Conservation (phyloP, 1,140 invertebrate genomes). For the Drosophila ercepeae region DNA sequence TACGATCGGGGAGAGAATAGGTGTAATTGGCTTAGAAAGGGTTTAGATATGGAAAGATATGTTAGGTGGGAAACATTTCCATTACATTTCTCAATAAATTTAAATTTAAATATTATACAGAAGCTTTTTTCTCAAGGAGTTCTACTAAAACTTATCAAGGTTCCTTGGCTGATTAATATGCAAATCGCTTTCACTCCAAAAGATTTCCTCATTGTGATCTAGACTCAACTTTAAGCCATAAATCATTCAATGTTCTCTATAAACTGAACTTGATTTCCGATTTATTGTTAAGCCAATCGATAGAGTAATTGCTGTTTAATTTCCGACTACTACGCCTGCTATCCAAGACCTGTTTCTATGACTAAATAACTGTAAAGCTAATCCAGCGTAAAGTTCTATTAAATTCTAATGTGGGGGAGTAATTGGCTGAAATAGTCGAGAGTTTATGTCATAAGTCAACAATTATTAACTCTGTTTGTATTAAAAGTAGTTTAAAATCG, state of each 20-base stretch:
- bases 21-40: slow-evolving; percentile 12
- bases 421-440: slow-evolving; percentile 2
- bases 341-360: slow-evolving; percentile 8
- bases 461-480: neutral
- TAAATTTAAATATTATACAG: neutral
- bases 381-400: neutral
- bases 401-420: slow-evolving; percentile 6
- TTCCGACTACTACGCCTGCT: slow-evolving; percentile 11
- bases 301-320: slow-evolving; percentile 29
- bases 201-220: slow-evolving; percentile 26
- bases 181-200: slow-evolving; percentile 33
- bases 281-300: slow-evolving; percentile 42
- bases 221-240: neutral
- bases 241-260: neutral
- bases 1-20: slow-evolving; percentile 8
- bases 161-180: slow-evolving; percentile 14
- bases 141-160: slow-evolving; percentile 7
- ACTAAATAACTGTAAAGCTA: slow-evolving; percentile 17
- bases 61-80: neutral
- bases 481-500: neutral
- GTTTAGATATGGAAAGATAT: neutral
- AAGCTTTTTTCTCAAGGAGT: slow-evolving; percentile 3
- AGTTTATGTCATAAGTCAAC: neutral
- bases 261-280: slow-evolving; percentile 27
- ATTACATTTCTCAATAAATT: neutral